A percentile compares a stretch with the other conserved stretches of the same genome.
Evolutionary conservation across 2,797 vertebrate species (phyloP).

Genomic region (Hippopotamyrus pictus): DNA sequence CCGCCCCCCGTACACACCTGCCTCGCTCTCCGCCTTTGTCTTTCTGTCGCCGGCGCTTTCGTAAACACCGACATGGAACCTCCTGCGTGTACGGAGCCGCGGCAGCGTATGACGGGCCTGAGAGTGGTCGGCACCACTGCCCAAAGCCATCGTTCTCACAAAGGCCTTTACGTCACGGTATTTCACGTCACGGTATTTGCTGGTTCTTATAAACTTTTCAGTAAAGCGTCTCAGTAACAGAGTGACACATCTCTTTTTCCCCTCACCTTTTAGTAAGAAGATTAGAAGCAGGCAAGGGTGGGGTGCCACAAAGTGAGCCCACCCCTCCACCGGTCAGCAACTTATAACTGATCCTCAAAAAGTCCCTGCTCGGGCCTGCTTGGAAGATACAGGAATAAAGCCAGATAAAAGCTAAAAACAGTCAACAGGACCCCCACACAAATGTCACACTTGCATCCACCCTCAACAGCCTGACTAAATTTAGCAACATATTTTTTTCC

Average conservation of each 20-base stretch:
- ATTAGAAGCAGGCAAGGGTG: background rate
- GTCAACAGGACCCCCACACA: background rate
- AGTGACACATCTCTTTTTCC: conserved; percentile 26
- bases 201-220: background rate
- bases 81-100: background rate
- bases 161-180: background rate
- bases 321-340: background rate
- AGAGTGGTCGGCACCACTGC: background rate
- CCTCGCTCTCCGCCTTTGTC: background rate
- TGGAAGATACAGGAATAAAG: background rate
- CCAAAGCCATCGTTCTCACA: background rate
- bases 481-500: background rate
- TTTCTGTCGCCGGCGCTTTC: background rate
- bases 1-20: conserved; percentile 22
- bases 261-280: background rate
- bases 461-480: background rate
- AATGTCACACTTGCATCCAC: background rate
- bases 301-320: background rate
- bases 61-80: background rate
- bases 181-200: background rate
- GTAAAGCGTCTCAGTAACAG: conserved; percentile 27
- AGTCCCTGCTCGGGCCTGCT: background rate
- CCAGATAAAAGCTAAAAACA: background rate
- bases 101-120: background rate
- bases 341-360: background rate